Percentiles rank a stretch among this genome's conserved stretches.
Evolutionary conservation across 2,113 vertebrate genomes (phyloP).

Genomic region (Lynx canadensis): DNA sequence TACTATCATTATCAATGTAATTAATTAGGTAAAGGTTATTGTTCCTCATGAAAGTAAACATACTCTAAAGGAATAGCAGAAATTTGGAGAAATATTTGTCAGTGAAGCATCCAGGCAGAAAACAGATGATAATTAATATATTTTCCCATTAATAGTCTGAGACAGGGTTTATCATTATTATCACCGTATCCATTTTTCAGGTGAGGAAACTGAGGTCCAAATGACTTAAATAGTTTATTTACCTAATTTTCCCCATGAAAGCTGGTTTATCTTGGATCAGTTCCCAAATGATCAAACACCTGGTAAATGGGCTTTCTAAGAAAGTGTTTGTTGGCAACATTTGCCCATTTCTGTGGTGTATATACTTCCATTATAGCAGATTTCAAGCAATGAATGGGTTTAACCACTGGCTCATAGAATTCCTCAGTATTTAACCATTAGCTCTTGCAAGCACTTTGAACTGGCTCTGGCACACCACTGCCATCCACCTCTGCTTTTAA

Average conservation of each 20-base stretch:
- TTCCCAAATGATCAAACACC: not conserved
- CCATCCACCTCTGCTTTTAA: not conserved
- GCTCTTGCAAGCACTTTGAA: not conserved
- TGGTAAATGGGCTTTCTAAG: not conserved
- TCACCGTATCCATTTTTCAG: not conserved
- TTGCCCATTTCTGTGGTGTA: not conserved
- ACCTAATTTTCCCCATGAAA: not conserved
- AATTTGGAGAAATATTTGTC: not conserved
- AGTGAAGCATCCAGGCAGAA: not conserved
- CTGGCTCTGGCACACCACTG: not conserved
- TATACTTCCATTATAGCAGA: not conserved
- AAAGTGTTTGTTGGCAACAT: not conserved
- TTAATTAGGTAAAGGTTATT: not conserved
- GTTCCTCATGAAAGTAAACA: not conserved
- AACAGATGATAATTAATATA: not conserved
- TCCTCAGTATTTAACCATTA: not conserved
- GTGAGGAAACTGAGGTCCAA: not conserved
- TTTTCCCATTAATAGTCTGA: not conserved
- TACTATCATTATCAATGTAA: not conserved
- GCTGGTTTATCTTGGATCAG: not conserved
- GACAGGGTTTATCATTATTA: not conserved
- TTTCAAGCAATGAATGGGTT: not conserved
- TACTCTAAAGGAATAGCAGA: not conserved
- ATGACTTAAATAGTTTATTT: not conserved
- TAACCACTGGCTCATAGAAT: not conserved